phyloP scores from a whole-genome alignment of 1,140 invertebrate species.

The Drosophila melanogaster region DNA sequence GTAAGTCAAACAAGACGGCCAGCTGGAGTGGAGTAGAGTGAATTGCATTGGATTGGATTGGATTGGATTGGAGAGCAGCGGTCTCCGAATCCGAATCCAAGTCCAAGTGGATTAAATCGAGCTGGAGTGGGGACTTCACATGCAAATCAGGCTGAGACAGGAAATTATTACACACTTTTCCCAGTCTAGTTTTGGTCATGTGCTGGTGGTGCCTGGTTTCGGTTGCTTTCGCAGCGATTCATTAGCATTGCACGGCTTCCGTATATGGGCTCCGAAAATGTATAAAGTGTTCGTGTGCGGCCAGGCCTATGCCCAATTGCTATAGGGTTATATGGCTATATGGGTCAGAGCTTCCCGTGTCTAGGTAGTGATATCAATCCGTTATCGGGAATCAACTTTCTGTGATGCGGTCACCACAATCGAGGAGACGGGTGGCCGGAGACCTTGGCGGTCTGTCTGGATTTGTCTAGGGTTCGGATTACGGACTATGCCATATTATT shows the following conservation, averaged over 20 bases:
- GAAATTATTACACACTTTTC: slow-evolving; percentile 67
- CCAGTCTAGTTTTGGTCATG: slow-evolving; percentile 52
- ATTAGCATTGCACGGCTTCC: slow-evolving; percentile 81
- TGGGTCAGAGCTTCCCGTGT: slow-evolving; percentile 54
- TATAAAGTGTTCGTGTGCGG: background rate
- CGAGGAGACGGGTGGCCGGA: background rate
- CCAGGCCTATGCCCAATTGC: slow-evolving; percentile 3
- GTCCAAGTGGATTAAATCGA: background rate
- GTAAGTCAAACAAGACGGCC: slow-evolving; percentile 31
- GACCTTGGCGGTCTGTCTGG: slow-evolving; percentile 65
- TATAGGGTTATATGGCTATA: slow-evolving; percentile 27
- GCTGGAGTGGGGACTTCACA: slow-evolving; percentile 30
- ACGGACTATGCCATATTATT: background rate
- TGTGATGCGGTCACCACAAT: slow-evolving; percentile 31
- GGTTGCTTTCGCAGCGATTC: slow-evolving; percentile 56
- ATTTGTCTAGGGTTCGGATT: slow-evolving; percentile 40
- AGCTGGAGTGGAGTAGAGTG: background rate
- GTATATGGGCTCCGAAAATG: slow-evolving; percentile 62
- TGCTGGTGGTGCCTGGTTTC: slow-evolving; percentile 37
- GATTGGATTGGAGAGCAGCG: background rate
- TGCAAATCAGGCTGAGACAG: slow-evolving; percentile 73
- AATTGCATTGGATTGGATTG: background rate
- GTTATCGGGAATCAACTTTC: slow-evolving; percentile 26
- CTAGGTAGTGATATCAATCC: background rate
- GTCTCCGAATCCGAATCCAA: too few species aligned